Evolutionary conservation across 2,888 invertebrate species (phyloP), one percentile per base, ranked within the genome.

Genomic region (Nebria salina): DNA sequence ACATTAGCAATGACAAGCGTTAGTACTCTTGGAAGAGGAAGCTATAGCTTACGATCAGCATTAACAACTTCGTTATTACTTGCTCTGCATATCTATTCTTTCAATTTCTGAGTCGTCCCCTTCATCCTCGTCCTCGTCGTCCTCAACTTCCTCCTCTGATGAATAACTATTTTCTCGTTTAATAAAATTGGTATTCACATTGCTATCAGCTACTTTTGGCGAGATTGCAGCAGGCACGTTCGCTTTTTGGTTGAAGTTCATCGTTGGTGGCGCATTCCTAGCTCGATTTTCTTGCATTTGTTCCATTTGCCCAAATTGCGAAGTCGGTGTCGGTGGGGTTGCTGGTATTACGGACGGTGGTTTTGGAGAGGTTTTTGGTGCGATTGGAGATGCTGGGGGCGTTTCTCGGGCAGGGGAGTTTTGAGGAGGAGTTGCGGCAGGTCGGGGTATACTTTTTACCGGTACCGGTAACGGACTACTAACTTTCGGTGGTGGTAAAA

Each of bases 91-190:
- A 70, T 80, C 80, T 80, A 80, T 80, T 64, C 80, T 80, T 34
- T 80, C 80, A 65, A 80, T 80, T 70, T 80, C 80, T 5, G 75
- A 80, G 72, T 80, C 82, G 13, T 83, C 83, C 13, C 83, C 84
- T 26, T 84, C 84, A 1, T 83, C 84, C 9, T 84, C 84, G 1
- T 84, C 84, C 15, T 83, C 83, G 42, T 79, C 84, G 20, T 82
- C 83, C 42, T 83, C 83, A 42, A 84, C 83, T 41, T 82, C 80
- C 72, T 83, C 83, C 26, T 82, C 79, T 8, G 80, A 78, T 65
- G 72, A 83, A 72, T 72, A 81, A 65, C 75, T 83, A 76, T 70
- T 82, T 76, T 77, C 81, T 6, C 77, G 73, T 74, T 81, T 81
- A 13, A 77, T 43, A 43, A 77, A 77, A 8, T 75, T 41, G 9